Evolutionary conservation across 92 coral and sea anemone genomes (phyloP).

Genomic region (Metridium senile): DNA sequence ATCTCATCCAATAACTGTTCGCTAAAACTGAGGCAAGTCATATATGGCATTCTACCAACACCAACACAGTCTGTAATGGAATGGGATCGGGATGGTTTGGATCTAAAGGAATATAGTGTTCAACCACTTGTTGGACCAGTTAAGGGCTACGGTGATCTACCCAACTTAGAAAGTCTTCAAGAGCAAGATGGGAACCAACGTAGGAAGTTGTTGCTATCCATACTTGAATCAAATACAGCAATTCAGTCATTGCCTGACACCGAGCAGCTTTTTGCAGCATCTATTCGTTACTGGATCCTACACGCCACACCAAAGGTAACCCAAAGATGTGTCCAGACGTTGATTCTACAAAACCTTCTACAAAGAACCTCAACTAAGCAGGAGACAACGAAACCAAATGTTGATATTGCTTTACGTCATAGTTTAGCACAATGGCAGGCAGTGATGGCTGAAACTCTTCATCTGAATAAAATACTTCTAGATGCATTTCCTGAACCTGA

Average conservation of each 20-base stretch:
- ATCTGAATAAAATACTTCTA: constrained; percentile 32
- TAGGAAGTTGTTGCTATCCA: constrained; percentile 8
- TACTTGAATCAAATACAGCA: constrained; percentile 26
- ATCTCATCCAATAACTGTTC: constrained; percentile 68
- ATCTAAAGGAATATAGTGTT: constrained; percentile 16
- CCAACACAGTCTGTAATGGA: constrained; percentile 35
- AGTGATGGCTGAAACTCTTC: constrained; percentile 33
- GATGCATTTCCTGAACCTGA: constrained; percentile 43
- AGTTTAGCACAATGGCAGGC: constrained; percentile 71
- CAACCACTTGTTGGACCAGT: constrained; percentile 17
- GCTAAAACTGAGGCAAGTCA: constrained; percentile 46
- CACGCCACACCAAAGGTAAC: constrained; percentile 52
- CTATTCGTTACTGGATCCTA: constrained; percentile 60
- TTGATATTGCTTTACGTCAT: constrained; percentile 42
- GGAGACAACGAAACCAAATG: background rate
- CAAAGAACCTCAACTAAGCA: no score
- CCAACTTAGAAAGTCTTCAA: constrained; percentile 47
- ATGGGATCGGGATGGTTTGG: constrained; percentile 63
- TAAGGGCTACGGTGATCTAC: constrained; percentile 14
- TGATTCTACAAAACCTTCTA: constrained; percentile 38
- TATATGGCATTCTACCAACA: constrained; percentile 48
- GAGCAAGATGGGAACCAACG: constrained; percentile 27
- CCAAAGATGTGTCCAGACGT: constrained; percentile 39
- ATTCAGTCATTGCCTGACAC: constrained; percentile 23
- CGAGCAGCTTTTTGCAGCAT: constrained; percentile 35